Conservation (phyloP, 2,113 vertebrate genomes). For the Ursus arctos region DNA sequence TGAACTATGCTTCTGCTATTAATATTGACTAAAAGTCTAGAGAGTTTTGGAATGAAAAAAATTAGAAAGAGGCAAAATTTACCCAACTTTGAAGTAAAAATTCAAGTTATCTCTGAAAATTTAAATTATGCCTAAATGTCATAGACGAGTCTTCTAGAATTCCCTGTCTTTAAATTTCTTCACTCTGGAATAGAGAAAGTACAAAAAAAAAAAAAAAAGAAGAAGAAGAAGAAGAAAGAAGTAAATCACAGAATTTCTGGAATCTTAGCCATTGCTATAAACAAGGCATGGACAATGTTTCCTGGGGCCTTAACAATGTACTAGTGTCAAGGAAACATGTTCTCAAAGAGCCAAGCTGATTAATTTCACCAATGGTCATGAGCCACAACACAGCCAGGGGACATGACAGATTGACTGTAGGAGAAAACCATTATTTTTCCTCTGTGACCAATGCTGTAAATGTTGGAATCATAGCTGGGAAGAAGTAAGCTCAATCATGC, state of each 20-base stretch:
- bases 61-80: background rate
- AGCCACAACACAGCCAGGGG: slow-evolving; percentile 31
- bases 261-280: slow-evolving; percentile 43
- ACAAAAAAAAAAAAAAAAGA: background rate
- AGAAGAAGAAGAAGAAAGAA: background rate
- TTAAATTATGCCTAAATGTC: background rate
- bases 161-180: slow-evolving; percentile 30
- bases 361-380: slow-evolving; percentile 33
- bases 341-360: slow-evolving; percentile 30
- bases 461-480: slow-evolving; percentile 69
- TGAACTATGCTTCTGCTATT: background rate
- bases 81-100: slow-evolving; percentile 10
- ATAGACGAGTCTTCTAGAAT: background rate
- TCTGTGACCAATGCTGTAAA: slow-evolving; percentile 44
- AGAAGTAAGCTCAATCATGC: slow-evolving; percentile 58
- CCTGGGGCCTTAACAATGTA: slow-evolving; percentile 50
- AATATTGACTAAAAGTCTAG: background rate
- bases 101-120: background rate
- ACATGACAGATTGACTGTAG: slow-evolving; percentile 41
- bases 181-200: background rate
- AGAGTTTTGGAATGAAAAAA: background rate
- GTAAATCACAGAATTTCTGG: slow-evolving; percentile 25
- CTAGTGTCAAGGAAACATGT: slow-evolving; percentile 55
- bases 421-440: slow-evolving; percentile 69
- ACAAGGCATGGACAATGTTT: slow-evolving; percentile 59